These are phyloP conservation scores for Sclerurus mexicanus DNA, from an alignment of 2,113 vertebrate species.

Conservation along the genomic window DNA sequence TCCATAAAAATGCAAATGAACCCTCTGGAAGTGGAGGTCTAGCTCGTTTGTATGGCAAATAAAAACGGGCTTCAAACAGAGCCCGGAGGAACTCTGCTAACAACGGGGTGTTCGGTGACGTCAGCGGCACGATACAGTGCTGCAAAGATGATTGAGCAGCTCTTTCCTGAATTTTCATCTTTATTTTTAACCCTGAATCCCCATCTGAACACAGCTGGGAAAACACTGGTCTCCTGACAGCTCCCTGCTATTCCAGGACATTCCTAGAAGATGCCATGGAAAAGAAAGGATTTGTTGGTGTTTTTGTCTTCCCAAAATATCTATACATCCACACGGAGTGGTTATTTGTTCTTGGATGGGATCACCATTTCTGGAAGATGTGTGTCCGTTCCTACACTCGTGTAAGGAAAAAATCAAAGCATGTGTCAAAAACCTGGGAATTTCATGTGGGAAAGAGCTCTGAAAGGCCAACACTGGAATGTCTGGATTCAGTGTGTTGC, in stretches of 20 bases:
- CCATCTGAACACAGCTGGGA: not conserved
- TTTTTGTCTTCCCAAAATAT: not conserved
- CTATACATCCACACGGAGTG: fast-evolving
- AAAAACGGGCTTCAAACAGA: constrained; percentile 37
- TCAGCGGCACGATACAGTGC: not conserved
- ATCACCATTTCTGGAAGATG: not conserved
- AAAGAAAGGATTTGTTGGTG: not conserved
- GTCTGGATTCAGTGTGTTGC: not conserved
- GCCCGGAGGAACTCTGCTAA: constrained; percentile 30
- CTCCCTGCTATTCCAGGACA: not conserved
- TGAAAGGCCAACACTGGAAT: not conserved
- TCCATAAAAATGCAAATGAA: constrained; percentile 72
- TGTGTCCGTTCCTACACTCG: fast-evolving
- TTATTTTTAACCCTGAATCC: constrained; percentile 28
- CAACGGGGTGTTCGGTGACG: constrained; percentile 14
- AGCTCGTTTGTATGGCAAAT: constrained; percentile 53
- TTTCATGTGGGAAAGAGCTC: not conserved
- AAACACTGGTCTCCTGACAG: fast-evolving
- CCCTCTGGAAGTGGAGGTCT: constrained; percentile 40
- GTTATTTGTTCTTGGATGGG: not conserved
- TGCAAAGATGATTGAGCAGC: not conserved
- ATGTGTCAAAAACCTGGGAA: fast-evolving
- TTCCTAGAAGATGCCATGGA: fast-evolving
- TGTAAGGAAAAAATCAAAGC: not conserved
- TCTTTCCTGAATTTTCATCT: not conserved